phyloP scores from a whole-genome alignment of 2,797 vertebrate species.

The Cottoperca gobio region DNA sequence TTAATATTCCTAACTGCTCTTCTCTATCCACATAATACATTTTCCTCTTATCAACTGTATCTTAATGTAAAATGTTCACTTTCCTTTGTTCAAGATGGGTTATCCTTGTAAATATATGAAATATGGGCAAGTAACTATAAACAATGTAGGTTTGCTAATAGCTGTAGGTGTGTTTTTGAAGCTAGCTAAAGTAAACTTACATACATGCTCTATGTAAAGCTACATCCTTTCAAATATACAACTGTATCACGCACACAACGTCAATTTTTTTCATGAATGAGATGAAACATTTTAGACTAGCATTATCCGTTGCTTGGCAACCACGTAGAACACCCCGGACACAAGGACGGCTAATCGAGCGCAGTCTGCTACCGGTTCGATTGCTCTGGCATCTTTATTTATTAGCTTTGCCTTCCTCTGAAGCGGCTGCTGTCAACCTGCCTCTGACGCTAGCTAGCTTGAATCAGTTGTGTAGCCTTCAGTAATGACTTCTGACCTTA shows the following conservation, averaged over 20 bases:
- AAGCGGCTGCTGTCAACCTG: constrained; percentile 28
- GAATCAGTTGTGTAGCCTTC: no score
- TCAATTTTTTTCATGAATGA: background rate
- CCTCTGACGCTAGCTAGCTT: constrained; percentile 39
- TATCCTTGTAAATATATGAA: background rate
- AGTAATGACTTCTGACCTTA: constrained; percentile 49
- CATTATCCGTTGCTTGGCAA: constrained; percentile 54
- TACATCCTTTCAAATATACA: background rate
- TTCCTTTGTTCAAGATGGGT: background rate
- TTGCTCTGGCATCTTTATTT: constrained; percentile 66
- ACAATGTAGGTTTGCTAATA: background rate
- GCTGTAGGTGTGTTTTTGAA: background rate
- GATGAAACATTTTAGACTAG: background rate
- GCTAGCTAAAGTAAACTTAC: no score
- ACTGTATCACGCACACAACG: background rate
- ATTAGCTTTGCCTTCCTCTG: constrained; percentile 50
- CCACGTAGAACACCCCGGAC: background rate
- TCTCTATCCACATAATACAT: no score
- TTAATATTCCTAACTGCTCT: no score
- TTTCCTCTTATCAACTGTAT: background rate
- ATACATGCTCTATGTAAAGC: background rate
- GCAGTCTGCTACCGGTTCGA: constrained; percentile 7
- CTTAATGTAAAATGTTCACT: background rate
- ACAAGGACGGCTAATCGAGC: constrained; percentile 57
- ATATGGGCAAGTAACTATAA: background rate